Evolutionary conservation across 2,113 vertebrate genomes (phyloP).

Genomic region (Pavo muticus): DNA sequence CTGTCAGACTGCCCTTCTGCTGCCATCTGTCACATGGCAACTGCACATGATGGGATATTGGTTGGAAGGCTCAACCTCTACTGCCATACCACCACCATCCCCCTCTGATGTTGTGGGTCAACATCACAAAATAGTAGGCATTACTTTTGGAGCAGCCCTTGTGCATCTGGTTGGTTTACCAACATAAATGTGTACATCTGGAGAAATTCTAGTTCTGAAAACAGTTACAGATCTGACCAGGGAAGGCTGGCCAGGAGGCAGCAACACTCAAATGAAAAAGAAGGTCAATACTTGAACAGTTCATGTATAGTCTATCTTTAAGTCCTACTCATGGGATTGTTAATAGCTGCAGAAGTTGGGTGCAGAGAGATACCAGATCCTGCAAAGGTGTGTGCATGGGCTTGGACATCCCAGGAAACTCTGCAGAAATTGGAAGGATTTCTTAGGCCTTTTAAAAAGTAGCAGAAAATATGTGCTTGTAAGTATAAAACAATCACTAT

Average conservation of each 20-base stretch:
- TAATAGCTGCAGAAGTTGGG: neutral
- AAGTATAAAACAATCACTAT: neutral
- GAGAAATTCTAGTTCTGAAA: neutral
- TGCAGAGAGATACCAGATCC: neutral
- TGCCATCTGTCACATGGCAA: too few species aligned
- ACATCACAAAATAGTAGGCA: too few species aligned
- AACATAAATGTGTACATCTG: neutral
- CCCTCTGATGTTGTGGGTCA: too few species aligned
- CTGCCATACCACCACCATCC: too few species aligned
- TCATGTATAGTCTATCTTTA: neutral
- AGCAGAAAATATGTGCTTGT: neutral
- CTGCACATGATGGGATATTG: too few species aligned
- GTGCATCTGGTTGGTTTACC: neutral
- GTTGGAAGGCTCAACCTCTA: too few species aligned
- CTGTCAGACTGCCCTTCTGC: too few species aligned
- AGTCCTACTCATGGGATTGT: neutral
- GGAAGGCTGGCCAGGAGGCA: neutral
- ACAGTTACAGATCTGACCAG: neutral
- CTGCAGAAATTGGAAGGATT: neutral
- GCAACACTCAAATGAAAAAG: neutral
- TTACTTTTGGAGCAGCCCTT: too few species aligned
- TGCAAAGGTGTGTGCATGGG: fast-evolving
- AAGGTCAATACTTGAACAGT: neutral
- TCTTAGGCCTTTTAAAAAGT: neutral
- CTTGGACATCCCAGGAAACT: neutral